phyloP scores from a whole-genome alignment of 2,113 vertebrate species.

The Regulus satrapa region DNA sequence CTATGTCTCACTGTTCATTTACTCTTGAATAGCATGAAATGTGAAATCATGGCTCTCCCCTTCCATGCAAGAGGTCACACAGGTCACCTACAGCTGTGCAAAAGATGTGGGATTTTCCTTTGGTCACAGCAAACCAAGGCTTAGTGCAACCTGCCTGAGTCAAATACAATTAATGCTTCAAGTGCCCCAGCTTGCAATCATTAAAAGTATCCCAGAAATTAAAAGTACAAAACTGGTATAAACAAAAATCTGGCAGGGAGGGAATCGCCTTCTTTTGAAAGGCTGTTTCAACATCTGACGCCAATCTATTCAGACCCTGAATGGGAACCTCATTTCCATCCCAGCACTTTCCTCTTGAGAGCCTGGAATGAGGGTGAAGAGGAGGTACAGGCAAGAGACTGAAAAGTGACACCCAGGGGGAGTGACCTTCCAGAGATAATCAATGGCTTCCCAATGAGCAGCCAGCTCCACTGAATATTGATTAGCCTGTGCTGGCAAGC shows the following conservation, averaged over 20 bases:
- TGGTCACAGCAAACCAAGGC: not conserved
- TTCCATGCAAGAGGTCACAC: not conserved
- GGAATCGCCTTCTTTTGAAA: not conserved
- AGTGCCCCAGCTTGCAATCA: not conserved
- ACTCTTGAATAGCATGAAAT: not conserved
- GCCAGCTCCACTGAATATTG: conserved; percentile 51
- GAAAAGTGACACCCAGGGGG: not conserved
- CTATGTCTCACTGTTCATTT: not conserved
- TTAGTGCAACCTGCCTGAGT: not conserved
- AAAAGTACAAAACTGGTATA: not conserved
- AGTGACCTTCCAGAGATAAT: conserved; percentile 33
- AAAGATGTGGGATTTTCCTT: not conserved
- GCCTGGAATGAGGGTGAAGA: not conserved
- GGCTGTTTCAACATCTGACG: not conserved
- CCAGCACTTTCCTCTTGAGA: not conserved
- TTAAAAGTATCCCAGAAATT: not conserved
- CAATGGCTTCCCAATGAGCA: conserved; percentile 33
- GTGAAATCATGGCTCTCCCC: not conserved
- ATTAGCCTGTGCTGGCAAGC: conserved; percentile 41
- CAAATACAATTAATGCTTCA: not conserved
- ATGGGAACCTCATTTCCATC: conserved; percentile 2
- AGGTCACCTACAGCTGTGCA: not conserved
- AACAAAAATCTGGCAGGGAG: not conserved
- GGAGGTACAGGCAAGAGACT: not conserved
- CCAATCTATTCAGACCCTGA: not conserved